A percentile compares a stretch with the other conserved stretches of the same genome.
Evolutionary conservation across 2,888 invertebrate species (phyloP).

Genomic region (Adelphocoris suturalis): DNA sequence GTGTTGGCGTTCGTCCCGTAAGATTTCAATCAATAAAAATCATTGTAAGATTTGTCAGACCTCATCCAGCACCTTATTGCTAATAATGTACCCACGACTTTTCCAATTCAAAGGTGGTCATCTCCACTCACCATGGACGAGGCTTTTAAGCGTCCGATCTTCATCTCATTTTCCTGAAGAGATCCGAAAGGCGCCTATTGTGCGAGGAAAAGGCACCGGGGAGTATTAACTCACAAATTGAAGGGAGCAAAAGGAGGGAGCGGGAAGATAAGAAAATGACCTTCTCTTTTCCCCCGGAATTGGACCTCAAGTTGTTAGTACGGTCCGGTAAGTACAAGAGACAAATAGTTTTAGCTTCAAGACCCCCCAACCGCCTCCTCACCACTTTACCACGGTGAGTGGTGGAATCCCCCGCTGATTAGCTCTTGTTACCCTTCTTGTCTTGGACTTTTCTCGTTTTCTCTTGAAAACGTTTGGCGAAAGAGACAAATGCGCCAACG

Average conservation of each 20-base stretch:
- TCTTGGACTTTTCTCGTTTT: constrained; percentile 62
- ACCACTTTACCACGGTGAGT: constrained; percentile 35
- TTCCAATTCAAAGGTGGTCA: background rate
- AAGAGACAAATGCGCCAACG: constrained; percentile 68
- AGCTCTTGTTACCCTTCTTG: constrained; percentile 68
- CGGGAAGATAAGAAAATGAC: constrained; percentile 68
- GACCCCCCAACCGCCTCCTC: constrained; percentile 2
- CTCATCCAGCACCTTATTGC: background rate
- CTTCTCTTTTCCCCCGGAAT: constrained; percentile 65
- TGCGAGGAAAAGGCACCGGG: constrained; percentile 42
- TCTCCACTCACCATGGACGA: background rate
- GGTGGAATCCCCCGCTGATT: constrained; percentile 68
- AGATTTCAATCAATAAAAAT: too few species aligned
- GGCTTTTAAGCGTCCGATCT: constrained; percentile 2
- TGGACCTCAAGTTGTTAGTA: constrained; percentile 70
- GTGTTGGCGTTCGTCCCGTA: too few species aligned
- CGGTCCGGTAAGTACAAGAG: constrained; percentile 71
- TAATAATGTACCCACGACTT: background rate
- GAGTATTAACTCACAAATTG: constrained; percentile 70
- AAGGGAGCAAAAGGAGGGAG: constrained; percentile 64
- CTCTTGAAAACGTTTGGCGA: constrained; percentile 62
- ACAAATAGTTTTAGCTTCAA: constrained; percentile 70
- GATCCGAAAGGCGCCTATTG: constrained; percentile 64
- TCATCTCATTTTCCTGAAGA: constrained; percentile 63
- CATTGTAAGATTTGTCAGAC: constrained; percentile 6